Conservation (phyloP, 2,797 vertebrate genomes). For the Holocentrus rufus region DNA sequence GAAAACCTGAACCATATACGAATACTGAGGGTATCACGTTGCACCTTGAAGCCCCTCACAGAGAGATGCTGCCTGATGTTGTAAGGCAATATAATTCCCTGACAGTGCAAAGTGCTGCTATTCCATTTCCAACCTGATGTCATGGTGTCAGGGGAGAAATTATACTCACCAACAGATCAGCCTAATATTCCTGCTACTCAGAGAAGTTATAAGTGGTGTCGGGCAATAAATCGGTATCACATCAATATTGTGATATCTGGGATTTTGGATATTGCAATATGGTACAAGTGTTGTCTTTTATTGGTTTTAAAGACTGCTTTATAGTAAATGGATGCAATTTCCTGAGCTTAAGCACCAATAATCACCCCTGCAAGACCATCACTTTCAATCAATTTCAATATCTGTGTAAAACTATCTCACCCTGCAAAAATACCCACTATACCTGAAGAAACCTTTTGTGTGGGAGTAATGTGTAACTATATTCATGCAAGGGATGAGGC, state of each 20-base stretch:
- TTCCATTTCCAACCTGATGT: slow-evolving; percentile 14
- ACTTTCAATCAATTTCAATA: no score
- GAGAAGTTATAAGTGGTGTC: no score
- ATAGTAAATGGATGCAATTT: no score
- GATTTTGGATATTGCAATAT: no score
- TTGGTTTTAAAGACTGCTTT: no score
- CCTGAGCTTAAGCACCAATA: no score
- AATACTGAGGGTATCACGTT: slow-evolving; percentile 16
- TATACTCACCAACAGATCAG: background rate
- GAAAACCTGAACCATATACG: background rate
- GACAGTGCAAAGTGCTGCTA: background rate
- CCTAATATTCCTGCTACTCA: background rate
- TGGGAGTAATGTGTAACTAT: no score
- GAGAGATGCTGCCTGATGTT: background rate
- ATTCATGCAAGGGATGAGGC: background rate
- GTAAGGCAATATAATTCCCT: background rate
- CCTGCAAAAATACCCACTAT: background rate
- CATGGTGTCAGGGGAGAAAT: background rate
- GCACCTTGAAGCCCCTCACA: slow-evolving; percentile 21
- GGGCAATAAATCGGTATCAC: no score
- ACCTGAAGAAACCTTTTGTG: background rate
- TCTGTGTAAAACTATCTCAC: no score
- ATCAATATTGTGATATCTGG: no score
- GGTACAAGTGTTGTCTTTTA: no score
- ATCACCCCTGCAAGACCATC: no score